These are phyloP conservation scores for Myanophis thanlyinensis DNA, from an alignment of 2,113 vertebrate species.

Conservation along the genomic window DNA sequence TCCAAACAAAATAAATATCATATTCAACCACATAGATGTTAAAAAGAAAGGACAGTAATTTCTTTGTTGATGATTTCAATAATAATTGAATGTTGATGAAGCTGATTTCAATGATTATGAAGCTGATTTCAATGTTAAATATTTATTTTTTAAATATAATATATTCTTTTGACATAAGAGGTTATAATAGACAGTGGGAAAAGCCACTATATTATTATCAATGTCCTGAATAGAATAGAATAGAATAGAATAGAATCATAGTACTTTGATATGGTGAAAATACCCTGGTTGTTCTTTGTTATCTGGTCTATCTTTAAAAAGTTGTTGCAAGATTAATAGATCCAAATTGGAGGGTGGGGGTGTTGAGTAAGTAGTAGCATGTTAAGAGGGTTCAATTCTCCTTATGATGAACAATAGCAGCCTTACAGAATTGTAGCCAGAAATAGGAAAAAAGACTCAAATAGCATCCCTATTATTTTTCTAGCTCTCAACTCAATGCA, in stretches of 20 bases:
- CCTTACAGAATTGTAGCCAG: fast-evolving
- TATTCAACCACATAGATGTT: neutral
- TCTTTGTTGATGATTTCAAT: neutral
- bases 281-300: neutral
- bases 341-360: neutral
- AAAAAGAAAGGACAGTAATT: neutral
- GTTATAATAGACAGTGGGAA: neutral
- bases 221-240: no score
- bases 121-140: neutral
- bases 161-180: neutral
- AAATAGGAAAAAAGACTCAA: neutral
- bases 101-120: neutral
- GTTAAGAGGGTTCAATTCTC: neutral
- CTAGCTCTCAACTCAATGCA: neutral
- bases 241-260: no score
- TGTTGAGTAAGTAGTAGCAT: neutral
- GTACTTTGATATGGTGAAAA: neutral
- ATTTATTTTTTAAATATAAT: neutral
- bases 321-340: neutral
- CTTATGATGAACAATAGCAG: neutral
- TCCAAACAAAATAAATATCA: neutral
- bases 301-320: neutral
- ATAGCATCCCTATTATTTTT: neutral
- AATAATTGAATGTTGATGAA: no score
- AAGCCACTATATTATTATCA: neutral